Evolutionary conservation across 2,797 vertebrate genomes (phyloP), one percentile per base, ranked within the genome.

Genomic region (Microchirus variegatus): DNA sequence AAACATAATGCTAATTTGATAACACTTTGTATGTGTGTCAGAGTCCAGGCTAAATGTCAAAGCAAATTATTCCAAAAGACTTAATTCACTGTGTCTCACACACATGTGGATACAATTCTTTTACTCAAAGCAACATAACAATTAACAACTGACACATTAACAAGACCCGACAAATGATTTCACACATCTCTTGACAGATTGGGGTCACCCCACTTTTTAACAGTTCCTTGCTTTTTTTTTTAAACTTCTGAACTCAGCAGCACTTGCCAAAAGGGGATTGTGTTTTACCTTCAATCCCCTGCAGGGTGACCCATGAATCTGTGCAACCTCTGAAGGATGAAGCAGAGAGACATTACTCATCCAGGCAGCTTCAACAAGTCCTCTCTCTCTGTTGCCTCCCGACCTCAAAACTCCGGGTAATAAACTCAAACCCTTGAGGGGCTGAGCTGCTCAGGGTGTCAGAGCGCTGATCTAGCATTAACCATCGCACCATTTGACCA

Each of bases 341-440:
- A 77, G 72, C 49, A 47, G 58, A 68, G 74, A 77, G 66, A 65
- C 79, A 83, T 88, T 89, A 89, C 70, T 91, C 87, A 90, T 80
- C 77, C 51, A 16, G 75, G 73, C 78, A 85, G 78, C 81, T 83
- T 84, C 87, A 85, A 90, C 88, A 90, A 89, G 85, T 86, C 68
- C 11, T 86, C 68, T 43, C 73, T 72, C 75, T 69, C 69, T 83
- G 74, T 81, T 76, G 49, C 55, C 47, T 44, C 67, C 82, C 67
- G 40, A 85, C 86, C 84, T 82, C 84, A 86, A 88, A 86, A 83
- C 79, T 77, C 69, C 40, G 53, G 70, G 76, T 78, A 84, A 79
- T 85, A 85, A 87, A 86, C 70, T 72, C 69, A 58, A 26, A 48
- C 76, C 78, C 84, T 47, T 38, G 73, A 77, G 90, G 90, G 73